These are phyloP conservation scores for Drosophila mayri DNA, from an alignment of 1,140 invertebrate species.

Conservation along the genomic window DNA sequence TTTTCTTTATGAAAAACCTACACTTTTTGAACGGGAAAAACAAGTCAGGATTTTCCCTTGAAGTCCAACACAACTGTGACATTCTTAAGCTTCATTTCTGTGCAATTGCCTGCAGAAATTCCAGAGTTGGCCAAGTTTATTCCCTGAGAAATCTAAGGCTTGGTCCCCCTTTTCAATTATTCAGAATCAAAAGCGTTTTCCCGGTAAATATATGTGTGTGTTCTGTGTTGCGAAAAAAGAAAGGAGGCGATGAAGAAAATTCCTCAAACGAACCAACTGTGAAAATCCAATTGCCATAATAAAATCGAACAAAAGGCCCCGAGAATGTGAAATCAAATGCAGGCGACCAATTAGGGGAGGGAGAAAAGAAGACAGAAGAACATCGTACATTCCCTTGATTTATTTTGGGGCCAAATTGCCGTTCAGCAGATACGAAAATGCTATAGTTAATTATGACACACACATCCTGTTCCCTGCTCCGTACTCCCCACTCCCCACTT, in stretches of 20 bases:
- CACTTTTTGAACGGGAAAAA: not conserved
- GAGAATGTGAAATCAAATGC: conserved; percentile 50
- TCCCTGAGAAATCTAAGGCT: not conserved
- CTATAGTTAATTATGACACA: conserved; percentile 71
- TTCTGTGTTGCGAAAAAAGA: not conserved
- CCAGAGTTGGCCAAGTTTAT: not conserved
- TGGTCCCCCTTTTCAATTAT: conserved; percentile 10
- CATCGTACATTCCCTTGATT: conserved; percentile 53
- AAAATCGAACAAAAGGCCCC: conserved; percentile 36
- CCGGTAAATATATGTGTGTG: conserved; percentile 2
- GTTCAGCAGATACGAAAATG: conserved; percentile 26
- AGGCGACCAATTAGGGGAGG: conserved; percentile 24
- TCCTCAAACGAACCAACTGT: conserved; percentile 19
- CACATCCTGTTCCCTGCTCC: not conserved
- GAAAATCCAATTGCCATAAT: conserved; percentile 39
- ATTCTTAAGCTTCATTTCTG: not conserved
- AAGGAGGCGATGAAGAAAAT: conserved; percentile 11
- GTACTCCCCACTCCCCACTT: conserved; percentile 28
- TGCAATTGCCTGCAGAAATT: not conserved
- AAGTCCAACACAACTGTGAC: not conserved
- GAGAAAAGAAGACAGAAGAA: conserved; percentile 9
- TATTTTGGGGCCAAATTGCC: conserved; percentile 35
- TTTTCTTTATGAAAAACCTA: not conserved
- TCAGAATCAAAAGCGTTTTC: conserved; percentile 21
- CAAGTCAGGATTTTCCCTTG: not conserved